These are phyloP conservation scores for Balaeniceps rex DNA, from an alignment of 2,113 vertebrate genomes.

Conservation along the genomic window DNA sequence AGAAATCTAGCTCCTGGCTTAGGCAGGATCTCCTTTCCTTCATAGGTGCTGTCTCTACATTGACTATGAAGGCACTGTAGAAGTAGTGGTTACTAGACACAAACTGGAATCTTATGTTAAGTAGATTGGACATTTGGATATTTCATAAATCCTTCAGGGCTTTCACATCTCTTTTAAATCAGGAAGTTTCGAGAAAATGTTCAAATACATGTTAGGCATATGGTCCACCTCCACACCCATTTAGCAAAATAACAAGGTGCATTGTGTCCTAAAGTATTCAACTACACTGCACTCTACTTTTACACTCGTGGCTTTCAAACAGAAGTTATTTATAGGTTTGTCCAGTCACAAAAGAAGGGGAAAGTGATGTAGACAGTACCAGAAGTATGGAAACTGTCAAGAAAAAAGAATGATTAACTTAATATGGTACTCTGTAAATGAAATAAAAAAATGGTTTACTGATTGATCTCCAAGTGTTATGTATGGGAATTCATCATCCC, in stretches of 20 bases:
- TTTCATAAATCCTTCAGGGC: background rate
- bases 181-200: background rate
- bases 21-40: background rate
- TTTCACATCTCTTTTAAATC: background rate
- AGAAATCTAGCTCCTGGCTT: background rate
- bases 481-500: background rate
- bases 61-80: background rate
- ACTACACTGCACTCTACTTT: background rate
- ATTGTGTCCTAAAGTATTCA: background rate
- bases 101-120: background rate
- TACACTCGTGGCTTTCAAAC: background rate
- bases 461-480: background rate
- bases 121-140: background rate
- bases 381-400: background rate
- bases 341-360: background rate
- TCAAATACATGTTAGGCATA: background rate
- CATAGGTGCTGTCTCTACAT: background rate
- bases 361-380: background rate
- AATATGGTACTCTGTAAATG: background rate
- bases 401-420: background rate
- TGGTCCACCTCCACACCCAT: background rate
- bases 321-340: slow-evolving; percentile 8
- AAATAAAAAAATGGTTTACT: background rate
- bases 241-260: background rate
- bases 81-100: background rate